Conservation (phyloP, 2,113 vertebrate species). For the Triplophysa rosa region DNA sequence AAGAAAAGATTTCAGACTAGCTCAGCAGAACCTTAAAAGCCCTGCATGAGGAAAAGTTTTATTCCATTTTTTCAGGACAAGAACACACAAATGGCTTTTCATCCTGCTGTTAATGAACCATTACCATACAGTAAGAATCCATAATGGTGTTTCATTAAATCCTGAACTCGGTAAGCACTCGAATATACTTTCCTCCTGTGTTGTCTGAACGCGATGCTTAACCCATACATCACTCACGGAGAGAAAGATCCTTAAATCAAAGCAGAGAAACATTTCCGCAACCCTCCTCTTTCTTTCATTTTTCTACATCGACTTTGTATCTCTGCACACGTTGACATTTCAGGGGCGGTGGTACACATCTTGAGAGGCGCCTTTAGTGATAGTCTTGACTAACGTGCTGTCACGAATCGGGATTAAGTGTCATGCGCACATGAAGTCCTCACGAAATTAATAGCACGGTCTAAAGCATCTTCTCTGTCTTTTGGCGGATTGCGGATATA, state of each 20-base stretch:
- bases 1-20: background rate
- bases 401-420: constrained; percentile 60
- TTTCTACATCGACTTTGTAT: constrained; percentile 44
- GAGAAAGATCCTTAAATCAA: background rate
- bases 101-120: constrained; percentile 31
- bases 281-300: constrained; percentile 19
- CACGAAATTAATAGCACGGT: constrained; percentile 56
- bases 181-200: constrained; percentile 1
- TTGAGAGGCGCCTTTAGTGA: constrained; percentile 52
- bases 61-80: background rate
- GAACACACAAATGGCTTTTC: constrained; percentile 27
- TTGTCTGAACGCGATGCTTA: background rate
- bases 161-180: constrained; percentile 28
- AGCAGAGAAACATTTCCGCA: constrained; percentile 25
- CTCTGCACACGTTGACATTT: constrained; percentile 61
- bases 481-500: constrained; percentile 28
- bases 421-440: constrained; percentile 55
- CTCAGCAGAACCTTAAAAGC: background rate
- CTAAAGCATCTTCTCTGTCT: constrained; percentile 40
- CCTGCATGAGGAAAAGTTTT: background rate
- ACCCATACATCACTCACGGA: background rate
- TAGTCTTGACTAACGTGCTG: constrained; percentile 59
- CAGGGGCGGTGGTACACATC: constrained; percentile 55
- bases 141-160: constrained; percentile 43
- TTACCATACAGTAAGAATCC: constrained; percentile 26